Evolutionary conservation across 1,140 invertebrate genomes (phyloP).

Genomic region (Fopius arisanus): DNA sequence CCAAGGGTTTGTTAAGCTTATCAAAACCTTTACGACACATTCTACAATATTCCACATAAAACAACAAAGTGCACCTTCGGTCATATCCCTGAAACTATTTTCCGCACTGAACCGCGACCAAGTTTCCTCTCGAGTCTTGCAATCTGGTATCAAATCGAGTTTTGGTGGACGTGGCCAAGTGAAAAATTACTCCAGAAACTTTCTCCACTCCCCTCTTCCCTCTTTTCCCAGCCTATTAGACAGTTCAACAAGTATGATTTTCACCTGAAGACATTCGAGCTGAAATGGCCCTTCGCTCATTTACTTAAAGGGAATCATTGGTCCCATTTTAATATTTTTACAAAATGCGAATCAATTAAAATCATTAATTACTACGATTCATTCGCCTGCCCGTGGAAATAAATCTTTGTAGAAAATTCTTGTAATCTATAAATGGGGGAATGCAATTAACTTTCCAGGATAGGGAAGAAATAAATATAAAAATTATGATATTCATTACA

Average conservation of each 20-base stretch:
- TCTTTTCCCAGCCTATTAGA: slow-evolving; percentile 47
- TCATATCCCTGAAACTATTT: background rate
- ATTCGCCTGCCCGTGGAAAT: no score
- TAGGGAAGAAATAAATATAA: no score
- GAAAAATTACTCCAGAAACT: slow-evolving; percentile 55
- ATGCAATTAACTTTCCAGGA: no score
- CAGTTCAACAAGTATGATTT: slow-evolving; percentile 50
- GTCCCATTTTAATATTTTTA: no score
- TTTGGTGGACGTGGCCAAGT: slow-evolving; percentile 51
- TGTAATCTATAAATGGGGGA: no score
- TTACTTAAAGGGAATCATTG: no score
- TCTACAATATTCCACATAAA: background rate
- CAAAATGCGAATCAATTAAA: no score
- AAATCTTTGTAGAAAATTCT: no score
- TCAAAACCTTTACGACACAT: background rate
- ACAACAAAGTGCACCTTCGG: background rate
- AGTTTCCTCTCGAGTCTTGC: slow-evolving; percentile 54
- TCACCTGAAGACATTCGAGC: no score
- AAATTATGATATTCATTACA: no score
- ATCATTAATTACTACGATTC: no score
- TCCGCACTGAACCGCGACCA: slow-evolving; percentile 32
- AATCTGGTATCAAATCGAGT: slow-evolving; percentile 56
- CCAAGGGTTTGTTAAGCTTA: background rate
- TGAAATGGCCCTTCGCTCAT: no score
- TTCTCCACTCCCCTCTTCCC: slow-evolving; percentile 45